phyloP scores from a whole-genome alignment of 1,140 invertebrate species.

The Aricia agestis region DNA sequence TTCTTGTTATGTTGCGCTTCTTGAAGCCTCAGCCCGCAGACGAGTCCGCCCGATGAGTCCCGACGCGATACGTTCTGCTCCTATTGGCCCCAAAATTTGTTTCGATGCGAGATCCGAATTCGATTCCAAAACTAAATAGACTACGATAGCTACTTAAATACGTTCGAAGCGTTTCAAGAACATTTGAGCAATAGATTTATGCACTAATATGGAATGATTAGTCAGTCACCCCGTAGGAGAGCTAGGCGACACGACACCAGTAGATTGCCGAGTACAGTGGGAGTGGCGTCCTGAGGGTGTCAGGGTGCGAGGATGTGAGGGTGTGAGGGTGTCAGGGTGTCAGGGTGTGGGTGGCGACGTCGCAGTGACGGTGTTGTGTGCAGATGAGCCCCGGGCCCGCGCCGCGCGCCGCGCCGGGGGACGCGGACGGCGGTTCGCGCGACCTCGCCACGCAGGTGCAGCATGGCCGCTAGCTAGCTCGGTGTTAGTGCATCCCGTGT shows the following conservation, averaged over 20 bases:
- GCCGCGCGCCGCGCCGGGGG: constrained; percentile 76
- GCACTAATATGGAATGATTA: constrained; percentile 31
- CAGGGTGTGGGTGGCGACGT: constrained; percentile 59
- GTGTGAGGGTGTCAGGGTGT: constrained; percentile 68
- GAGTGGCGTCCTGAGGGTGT: constrained; percentile 58
- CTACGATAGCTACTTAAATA: background rate
- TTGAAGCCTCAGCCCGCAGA: constrained; percentile 51
- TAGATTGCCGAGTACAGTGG: constrained; percentile 22
- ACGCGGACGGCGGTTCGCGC: constrained; percentile 74
- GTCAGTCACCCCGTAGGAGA: constrained; percentile 30
- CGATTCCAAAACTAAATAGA: background rate
- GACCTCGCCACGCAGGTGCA: constrained; percentile 79
- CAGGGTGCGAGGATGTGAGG: constrained; percentile 67
- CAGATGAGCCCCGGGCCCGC: constrained; percentile 79
- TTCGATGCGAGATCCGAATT: background rate
- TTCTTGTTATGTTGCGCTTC: constrained; percentile 65
- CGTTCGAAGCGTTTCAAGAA: constrained; percentile 18
- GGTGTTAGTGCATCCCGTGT: constrained; percentile 71
- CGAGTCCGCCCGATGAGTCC: constrained; percentile 42
- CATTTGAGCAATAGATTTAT: constrained; percentile 23
- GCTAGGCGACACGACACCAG: constrained; percentile 17
- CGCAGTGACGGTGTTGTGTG: constrained; percentile 72
- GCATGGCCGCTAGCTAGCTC: constrained; percentile 58
- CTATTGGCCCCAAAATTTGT: constrained; percentile 4
- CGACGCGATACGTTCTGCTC: background rate